Evolutionary conservation across 1,140 invertebrate genomes (phyloP), one percentile per base, ranked within the genome.

Genomic region (Bombus polaris): DNA sequence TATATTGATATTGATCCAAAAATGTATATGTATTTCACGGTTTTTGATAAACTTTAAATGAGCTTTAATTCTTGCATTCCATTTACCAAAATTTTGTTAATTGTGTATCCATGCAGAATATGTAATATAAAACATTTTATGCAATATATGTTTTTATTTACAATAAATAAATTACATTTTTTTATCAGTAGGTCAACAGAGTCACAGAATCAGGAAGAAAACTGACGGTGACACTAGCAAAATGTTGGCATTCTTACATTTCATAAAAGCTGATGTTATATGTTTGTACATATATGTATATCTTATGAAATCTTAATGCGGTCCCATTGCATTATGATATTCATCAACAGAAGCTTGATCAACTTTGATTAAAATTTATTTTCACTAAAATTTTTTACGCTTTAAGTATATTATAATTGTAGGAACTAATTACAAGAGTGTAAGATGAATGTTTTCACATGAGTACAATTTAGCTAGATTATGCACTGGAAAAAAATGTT

Each of bases 121-220:
- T 80, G 39, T 81, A 74, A 80, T 85, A 85, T 87, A 88, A 85
- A 88, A 89, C 74, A 59, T 47, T 91, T 92, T 93, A 94, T 91
- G 91, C 91, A 93, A 93, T 94, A 92, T 90, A 85, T 86, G 89
- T 93, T 92, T 92, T 94, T 94, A 94, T 95, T 95, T 94, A 95
- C 94, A 95, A 95, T 94, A 95, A 94, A 95, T 94, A 94, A 94
- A 94, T 94, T 94, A 94, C 93, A 94, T 92, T 94, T 86, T 94
- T 86, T 94, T 89, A 91, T 92, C 87, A 87, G 89, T 93, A 93
- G 89, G 92, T 92, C 85, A 94, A 94, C 93, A 94, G 86, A 94
- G 90, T 93, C 89, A 86, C 91, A 92, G 90, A 93, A 92, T 91
- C 80, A 90, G 88, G 89, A 92, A 93, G 93, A 90, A 93, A 88